phyloP scores from a whole-genome alignment of 1,140 invertebrate genomes.

The Aphaenogaster floridana region DNA sequence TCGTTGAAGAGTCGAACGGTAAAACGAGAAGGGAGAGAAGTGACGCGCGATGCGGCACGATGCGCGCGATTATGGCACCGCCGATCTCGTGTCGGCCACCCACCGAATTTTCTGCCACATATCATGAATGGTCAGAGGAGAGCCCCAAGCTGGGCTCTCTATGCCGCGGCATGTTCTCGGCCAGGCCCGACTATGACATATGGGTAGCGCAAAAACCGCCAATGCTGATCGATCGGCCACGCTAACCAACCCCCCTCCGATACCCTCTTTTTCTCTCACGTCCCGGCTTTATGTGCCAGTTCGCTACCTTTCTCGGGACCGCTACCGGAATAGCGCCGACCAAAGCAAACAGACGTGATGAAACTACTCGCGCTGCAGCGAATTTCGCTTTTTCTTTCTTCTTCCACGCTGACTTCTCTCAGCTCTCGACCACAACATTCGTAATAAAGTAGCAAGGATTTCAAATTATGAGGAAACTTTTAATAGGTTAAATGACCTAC shows the following conservation, averaged over 20 bases:
- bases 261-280: conserved; percentile 68
- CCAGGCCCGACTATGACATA: conserved; percentile 83
- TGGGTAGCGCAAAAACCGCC: conserved; percentile 85
- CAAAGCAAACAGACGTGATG: conserved; percentile 60
- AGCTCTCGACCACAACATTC: background rate
- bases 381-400: conserved; percentile 26
- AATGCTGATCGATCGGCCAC: conserved; percentile 86
- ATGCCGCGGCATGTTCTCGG: conserved; percentile 84
- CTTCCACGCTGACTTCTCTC: background rate
- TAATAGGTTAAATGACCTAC: conserved; percentile 24
- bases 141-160: conserved; percentile 81
- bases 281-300: conserved; percentile 32
- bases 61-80: conserved; percentile 19
- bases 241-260: conserved; percentile 78
- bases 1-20: background rate
- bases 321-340: conserved; percentile 38
- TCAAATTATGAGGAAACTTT: conserved; percentile 31
- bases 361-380: conserved; percentile 17
- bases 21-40: conserved; percentile 18
- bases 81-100: conserved; percentile 63
- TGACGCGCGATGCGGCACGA: background rate
- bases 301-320: conserved; percentile 49
- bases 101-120: conserved; percentile 78
- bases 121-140: conserved; percentile 81
- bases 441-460: background rate